Evolutionary conservation across 35 echinoderm and acorn worm genomes (phyloP).

Genomic region (Heliocidaris erythrogramma): DNA sequence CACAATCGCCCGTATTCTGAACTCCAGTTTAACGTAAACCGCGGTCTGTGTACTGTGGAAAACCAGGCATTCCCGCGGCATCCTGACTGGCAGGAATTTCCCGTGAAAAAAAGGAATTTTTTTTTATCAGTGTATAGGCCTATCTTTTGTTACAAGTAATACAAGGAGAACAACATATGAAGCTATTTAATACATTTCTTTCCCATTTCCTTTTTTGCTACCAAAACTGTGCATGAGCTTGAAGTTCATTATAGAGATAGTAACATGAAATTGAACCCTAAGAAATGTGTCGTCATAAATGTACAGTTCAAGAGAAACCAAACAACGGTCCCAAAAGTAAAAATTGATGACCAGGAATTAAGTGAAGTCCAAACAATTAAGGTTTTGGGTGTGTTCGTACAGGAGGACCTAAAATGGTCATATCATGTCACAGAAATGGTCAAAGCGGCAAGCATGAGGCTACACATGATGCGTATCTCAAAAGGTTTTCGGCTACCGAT

Average conservation of each 20-base stretch:
- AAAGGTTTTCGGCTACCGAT: conserved; percentile 47
- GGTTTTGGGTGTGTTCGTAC: too few relatives aligned
- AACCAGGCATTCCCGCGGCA: too few relatives aligned
- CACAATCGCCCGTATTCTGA: too few relatives aligned
- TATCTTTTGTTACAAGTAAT: too few relatives aligned
- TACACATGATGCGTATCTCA: conserved; percentile 43
- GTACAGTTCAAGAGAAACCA: not conserved
- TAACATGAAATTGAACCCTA: conserved; percentile 34
- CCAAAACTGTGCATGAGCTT: not conserved
- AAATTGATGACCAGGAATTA: not conserved
- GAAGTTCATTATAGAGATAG: not conserved
- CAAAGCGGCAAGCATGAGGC: conserved; percentile 36
- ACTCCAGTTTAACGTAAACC: too few relatives aligned
- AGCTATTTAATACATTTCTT: too few relatives aligned
- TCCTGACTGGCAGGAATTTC: too few relatives aligned
- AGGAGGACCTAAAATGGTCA: too few relatives aligned
- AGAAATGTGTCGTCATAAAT: conserved; percentile 10
- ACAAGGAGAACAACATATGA: too few relatives aligned
- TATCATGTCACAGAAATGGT: conserved; percentile 46
- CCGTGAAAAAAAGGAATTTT: too few relatives aligned
- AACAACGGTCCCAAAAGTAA: not conserved
- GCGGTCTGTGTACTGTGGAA: too few relatives aligned
- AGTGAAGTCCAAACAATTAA: conserved; percentile 8
- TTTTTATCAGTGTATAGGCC: too few relatives aligned
- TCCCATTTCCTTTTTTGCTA: not conserved